Conservation (phyloP, 2,888 invertebrate genomes). For the Belgica antarctica region DNA sequence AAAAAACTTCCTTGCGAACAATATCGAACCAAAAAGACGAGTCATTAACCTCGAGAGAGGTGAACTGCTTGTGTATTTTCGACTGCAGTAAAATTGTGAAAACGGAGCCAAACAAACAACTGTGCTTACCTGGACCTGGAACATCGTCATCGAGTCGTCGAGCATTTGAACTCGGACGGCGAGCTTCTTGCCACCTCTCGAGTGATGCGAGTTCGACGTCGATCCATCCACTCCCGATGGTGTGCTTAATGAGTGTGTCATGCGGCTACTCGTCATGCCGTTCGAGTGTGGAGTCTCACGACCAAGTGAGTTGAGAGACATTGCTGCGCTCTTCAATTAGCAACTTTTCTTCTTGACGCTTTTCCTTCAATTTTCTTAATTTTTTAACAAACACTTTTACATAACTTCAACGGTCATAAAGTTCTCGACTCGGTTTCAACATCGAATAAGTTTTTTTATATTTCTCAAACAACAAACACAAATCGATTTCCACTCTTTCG, state of each 20-base stretch:
- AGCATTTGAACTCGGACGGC: conserved; percentile 86
- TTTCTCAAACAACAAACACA: conserved; percentile 9
- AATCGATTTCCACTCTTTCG: not conserved
- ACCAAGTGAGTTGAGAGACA: conserved; percentile 54
- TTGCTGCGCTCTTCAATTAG: conserved; percentile 45
- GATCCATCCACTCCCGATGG: conserved; percentile 75
- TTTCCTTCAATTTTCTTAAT: not conserved
- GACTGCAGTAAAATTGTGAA: too few relatives aligned
- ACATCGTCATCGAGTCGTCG: conserved; percentile 84
- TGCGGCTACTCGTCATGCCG: conserved; percentile 57
- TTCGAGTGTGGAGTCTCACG: conserved; percentile 50
- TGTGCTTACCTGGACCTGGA: conserved; percentile 80
- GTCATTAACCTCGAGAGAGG: conserved; percentile 17
- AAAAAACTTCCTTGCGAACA: conserved; percentile 9
- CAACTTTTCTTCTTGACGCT: not conserved
- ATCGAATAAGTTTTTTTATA: not conserved
- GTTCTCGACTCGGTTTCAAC: not conserved
- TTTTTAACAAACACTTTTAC: conserved; percentile 21
- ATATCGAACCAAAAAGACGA: conserved; percentile 3
- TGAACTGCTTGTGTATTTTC: not conserved
- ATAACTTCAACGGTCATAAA: conserved; percentile 26
- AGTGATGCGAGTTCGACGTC: conserved; percentile 72
- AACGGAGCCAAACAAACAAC: too few relatives aligned
- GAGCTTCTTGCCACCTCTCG: conserved; percentile 84
- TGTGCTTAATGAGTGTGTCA: conserved; percentile 82